These are phyloP conservation scores for Periphyllus acericola DNA, from an alignment of 2,888 invertebrate genomes.

Conservation along the genomic window DNA sequence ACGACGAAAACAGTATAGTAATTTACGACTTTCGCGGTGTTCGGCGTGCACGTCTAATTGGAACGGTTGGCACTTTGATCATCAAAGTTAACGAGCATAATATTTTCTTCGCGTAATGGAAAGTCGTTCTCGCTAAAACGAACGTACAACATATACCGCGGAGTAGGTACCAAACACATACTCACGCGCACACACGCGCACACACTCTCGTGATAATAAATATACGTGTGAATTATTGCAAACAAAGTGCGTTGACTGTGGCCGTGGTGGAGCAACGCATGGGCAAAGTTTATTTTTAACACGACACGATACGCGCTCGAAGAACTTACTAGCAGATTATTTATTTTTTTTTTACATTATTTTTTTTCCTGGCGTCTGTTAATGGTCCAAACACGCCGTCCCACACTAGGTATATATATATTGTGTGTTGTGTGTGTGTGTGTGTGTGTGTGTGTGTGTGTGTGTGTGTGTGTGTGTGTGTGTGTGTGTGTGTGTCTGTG, in stretches of 20 bases:
- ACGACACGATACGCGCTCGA: neutral
- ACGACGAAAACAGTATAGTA: constrained; percentile 9
- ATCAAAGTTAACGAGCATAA: constrained; percentile 44
- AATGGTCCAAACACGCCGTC: constrained; percentile 9
- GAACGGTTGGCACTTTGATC: constrained; percentile 48
- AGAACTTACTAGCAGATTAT: neutral
- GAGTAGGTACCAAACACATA: neutral
- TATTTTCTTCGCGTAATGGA: constrained; percentile 16
- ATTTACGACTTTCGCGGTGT: constrained; percentile 43
- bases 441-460: too few species aligned
- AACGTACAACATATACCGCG: neutral
- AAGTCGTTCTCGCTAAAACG: constrained; percentile 14
- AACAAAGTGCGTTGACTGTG: constrained; percentile 16
- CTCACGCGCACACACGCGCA: neutral
- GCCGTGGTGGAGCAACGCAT: neutral
- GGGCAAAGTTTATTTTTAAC: constrained; percentile 38
- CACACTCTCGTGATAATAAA: neutral
- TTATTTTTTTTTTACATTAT: neutral
- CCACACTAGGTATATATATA: neutral
- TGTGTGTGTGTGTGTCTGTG: too few species aligned
- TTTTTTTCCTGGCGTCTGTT: constrained; percentile 24
- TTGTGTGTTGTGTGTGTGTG: neutral
- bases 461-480: too few species aligned
- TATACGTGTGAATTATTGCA: neutral
- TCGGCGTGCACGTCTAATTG: constrained; percentile 36